Conservation (phyloP, 2,797 vertebrate genomes). For the Gadopsis marmoratus region DNA sequence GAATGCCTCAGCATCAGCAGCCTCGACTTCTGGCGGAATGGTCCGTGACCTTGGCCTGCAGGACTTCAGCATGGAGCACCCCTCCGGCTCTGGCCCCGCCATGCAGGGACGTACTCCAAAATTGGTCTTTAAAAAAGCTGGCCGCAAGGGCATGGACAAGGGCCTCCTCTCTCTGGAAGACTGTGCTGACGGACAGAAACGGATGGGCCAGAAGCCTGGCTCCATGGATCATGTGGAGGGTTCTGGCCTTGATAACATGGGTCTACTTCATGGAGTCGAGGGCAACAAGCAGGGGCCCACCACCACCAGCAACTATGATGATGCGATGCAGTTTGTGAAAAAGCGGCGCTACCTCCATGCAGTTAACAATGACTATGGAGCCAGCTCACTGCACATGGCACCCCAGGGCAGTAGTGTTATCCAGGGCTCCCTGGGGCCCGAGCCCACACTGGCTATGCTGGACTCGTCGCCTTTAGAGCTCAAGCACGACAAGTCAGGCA, state of each 20-base stretch:
- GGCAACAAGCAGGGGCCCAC: constrained; percentile 89
- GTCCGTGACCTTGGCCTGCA: constrained; percentile 87
- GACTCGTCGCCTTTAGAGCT: constrained; percentile 94
- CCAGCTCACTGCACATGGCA: constrained; percentile 91
- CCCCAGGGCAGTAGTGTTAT: constrained; percentile 92
- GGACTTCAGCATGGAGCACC: constrained; percentile 92
- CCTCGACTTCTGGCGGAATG: constrained; percentile 82
- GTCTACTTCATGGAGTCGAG: constrained; percentile 90
- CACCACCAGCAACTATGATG: constrained; percentile 96
- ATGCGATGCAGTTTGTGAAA: constrained; percentile 99
- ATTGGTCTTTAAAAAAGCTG: constrained; percentile 93
- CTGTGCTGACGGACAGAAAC: constrained; percentile 87
- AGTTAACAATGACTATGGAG: constrained; percentile 92
- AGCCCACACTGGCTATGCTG: constrained; percentile 92
- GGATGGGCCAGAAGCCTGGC: constrained; percentile 89
- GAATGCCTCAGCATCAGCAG: constrained; percentile 70
- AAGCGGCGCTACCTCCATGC: constrained; percentile 97
- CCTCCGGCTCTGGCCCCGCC: constrained; percentile 79
- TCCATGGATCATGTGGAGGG: constrained; percentile 88
- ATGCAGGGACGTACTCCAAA: constrained; percentile 93
- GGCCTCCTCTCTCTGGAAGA: constrained; percentile 90
- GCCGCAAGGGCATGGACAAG: constrained; percentile 92
- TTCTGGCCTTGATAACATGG: constrained; percentile 88
- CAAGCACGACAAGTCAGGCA: constrained; percentile 98
- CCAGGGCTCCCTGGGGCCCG: constrained; percentile 93